Evolutionary conservation across 2,888 invertebrate species (phyloP).

Genomic region (Stenchaetothrips biformis): DNA sequence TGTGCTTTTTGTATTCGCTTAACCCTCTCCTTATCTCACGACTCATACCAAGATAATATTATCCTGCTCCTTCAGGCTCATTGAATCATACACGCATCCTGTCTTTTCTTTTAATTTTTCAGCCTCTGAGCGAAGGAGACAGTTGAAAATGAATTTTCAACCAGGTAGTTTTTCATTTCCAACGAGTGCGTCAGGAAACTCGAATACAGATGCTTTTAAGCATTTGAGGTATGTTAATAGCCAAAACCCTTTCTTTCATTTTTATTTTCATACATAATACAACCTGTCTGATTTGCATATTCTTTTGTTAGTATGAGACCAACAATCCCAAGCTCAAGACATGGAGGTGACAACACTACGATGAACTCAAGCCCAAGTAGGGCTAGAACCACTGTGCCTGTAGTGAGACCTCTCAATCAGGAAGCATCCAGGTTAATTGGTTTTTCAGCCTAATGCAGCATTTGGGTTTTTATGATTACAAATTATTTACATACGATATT

Average conservation of each 20-base stretch:
- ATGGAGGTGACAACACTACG: conserved; percentile 11
- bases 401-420: conserved; percentile 36
- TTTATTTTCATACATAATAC: neutral
- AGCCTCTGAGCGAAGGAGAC: neutral
- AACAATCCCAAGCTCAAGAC: neutral
- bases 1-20: neutral
- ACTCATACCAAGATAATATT: neutral
- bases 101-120: neutral
- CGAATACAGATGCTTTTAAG: neutral
- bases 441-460: neutral
- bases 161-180: neutral
- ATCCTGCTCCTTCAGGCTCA: neutral
- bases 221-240: neutral
- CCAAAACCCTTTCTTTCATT: neutral
- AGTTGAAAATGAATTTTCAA: conserved; percentile 13
- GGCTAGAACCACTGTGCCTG: conserved; percentile 34
- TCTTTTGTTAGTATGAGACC: neutral
- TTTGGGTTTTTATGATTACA: conserved; percentile 13
- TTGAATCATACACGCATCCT: neutral
- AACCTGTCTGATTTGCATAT: neutral
- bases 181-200: neutral
- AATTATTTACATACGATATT: conserved; percentile 8
- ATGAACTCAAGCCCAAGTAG: conserved; percentile 36
- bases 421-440: conserved; percentile 36
- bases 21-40: neutral